Base-by-base conservation (phyloP, 2,797 vertebrate species). In the Chiloscyllium punctatum region DNA sequence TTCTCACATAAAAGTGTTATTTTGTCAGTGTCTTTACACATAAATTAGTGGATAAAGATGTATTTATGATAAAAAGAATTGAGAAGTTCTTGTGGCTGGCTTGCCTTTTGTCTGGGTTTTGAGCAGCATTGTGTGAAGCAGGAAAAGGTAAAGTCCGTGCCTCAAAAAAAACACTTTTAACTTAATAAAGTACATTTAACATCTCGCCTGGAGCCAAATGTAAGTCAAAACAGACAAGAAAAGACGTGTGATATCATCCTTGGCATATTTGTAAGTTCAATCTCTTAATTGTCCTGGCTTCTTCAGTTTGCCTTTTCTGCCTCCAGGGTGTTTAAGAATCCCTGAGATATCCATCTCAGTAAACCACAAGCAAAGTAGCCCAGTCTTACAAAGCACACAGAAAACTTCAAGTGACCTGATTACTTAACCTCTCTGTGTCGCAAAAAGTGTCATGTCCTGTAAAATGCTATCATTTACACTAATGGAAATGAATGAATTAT, bases 181-280 rank as follows among this genome's bases (percentile, higher is more conserved):
- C 53, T 90, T 69, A 92, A 92, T 69, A 68, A 92, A 92, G 57
- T 69, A 13, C 62, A 72, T 74, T 77, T 33, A 95, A 95, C 72
- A 69, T 71, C 72, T 95, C 33, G 30, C 94, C 69, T 77, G 30
- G 94, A 77, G 71, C 71, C 71, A 30, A 72, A 71, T 72, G 68
- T 94, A 94, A 94, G 72, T 94, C 66, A 94, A 37, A 71, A 27
- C 92, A 94, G 92, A 51, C 92, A 94, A 94, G 92, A 72, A 94
- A 62, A 71, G 92, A 42, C 42, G 68, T 94, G 92, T 72, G 69
- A 74, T 77, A 77, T 27, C 51, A 95, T 95, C 94, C 27, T 53
- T 74, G 71, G 94, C 48, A 33, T 95, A 74, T 95, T 95, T 95
- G 69, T 53, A 33, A n/a, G 42, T 95, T 95, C 71, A 95, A 72